Evolutionary conservation across 2,113 vertebrate species (phyloP), one percentile per base, ranked within the genome.

Genomic region (Tachuris rubrigastra): DNA sequence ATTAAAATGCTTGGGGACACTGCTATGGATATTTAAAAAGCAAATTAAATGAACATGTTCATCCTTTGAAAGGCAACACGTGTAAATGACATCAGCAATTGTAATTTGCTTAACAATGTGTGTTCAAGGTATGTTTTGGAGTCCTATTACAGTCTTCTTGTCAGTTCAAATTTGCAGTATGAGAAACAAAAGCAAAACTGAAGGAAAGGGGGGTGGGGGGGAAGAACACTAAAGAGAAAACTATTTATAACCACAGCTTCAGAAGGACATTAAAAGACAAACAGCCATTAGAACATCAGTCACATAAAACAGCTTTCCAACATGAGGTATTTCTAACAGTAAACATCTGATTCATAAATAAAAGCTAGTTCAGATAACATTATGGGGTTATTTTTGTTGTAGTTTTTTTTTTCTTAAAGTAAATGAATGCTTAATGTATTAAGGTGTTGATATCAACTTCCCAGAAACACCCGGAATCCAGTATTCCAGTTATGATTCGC

Each of bases 21-120:
- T 83, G 83, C 85, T 96, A 95, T 56, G 66, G 85, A 97, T 97
- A 72, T 95, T 98, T 96, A 91, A 95, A 96, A 97, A 85, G 83
- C 74, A 96, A 97, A 98, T 97, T 95, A 98, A 98, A 98, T 95
- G 60, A 96, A 81, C 75, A 74, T 8, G 42, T 78, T 97, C 93
- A 96, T 96, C 87, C 95, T 96, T 96, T 96, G 93, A 97, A 98
- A 98, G 87, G 93, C 76, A 91, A 96, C 95, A 97, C 12, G 67
- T 97, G 95, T 94, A 97, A 97, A 89, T 59, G 89, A 95, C 96
- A 96, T 96, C 95, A 94, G 81, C 55, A 55, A 96, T 96, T 94
- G 92, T 90, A 94, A 96, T 98, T 96, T 96, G 90, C 82, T 96
- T 97, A 96, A 97, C 65, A 96, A 94, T 85, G 66, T 90, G 86